phyloP scores from a whole-genome alignment of 2,797 vertebrate species.

The Adrianichthys oophorus region DNA sequence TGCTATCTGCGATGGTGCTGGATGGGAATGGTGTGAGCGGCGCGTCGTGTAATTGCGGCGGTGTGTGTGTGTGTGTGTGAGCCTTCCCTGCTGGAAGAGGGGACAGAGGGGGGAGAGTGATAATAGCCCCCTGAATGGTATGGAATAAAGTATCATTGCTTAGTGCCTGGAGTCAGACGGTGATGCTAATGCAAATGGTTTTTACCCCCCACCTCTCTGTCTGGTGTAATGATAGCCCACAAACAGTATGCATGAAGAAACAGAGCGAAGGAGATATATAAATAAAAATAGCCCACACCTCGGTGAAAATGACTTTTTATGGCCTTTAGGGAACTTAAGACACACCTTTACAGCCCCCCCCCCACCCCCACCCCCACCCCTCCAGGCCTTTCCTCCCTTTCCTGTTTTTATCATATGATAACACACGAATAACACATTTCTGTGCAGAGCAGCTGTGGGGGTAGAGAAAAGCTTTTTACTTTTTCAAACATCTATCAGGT shows the following conservation, averaged over 20 bases:
- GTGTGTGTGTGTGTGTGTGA: conserved; percentile 54
- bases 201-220: conserved; percentile 75
- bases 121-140: conserved; percentile 94
- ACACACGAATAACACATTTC: conserved; percentile 77
- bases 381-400: conserved; percentile 52
- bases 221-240: conserved; percentile 84
- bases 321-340: conserved; percentile 82
- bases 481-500: too few species aligned
- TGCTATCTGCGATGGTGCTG: conserved; percentile 89
- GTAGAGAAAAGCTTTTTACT: conserved; percentile 24
- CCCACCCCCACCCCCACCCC: conserved; percentile 14
- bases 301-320: conserved; percentile 84
- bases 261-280: conserved; percentile 79
- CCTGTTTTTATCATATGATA: conserved; percentile 68
- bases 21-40: conserved; percentile 84
- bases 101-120: conserved; percentile 82
- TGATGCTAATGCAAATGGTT: conserved; percentile 85
- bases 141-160: conserved; percentile 91
- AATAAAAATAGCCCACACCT: conserved; percentile 84
- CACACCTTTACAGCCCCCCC: conserved; percentile 68
- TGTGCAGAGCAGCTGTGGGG: conserved; percentile 64
- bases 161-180: conserved; percentile 92
- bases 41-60: conserved; percentile 70
- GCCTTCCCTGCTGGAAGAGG: conserved; percentile 75
- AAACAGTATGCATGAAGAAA: conserved; percentile 83